phyloP scores from a whole-genome alignment of 2,113 vertebrate species.

The Ursus arctos region DNA sequence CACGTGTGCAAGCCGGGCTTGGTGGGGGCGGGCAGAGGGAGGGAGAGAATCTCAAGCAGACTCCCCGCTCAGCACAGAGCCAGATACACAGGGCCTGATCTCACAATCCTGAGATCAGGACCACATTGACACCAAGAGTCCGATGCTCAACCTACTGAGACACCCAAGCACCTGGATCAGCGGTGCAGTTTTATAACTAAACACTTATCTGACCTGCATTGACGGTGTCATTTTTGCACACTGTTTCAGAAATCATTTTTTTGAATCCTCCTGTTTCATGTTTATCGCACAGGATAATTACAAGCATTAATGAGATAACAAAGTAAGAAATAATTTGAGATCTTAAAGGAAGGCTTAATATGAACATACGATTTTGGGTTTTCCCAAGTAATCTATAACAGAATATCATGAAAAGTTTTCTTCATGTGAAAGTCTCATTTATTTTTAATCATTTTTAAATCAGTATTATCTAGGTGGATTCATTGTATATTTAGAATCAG shows the following conservation, averaged over 20 bases:
- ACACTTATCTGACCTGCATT: not conserved
- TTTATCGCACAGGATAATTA: not conserved
- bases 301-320: slow-evolving; percentile 9
- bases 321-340: not conserved
- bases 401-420: not conserved
- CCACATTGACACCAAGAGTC: not conserved
- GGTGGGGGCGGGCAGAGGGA: not conserved
- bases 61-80: not conserved
- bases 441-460: slow-evolving; percentile 27
- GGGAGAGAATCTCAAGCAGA: not conserved
- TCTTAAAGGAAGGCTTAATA: not conserved
- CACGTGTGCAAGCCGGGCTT: not conserved
- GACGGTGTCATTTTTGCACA: not conserved
- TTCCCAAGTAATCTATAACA: not conserved
- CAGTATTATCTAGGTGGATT: not conserved
- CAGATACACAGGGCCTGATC: not conserved
- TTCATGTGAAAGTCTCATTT: not conserved
- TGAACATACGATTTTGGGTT: not conserved
- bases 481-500: not conserved
- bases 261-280: not conserved
- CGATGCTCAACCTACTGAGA: not conserved
- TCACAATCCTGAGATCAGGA: not conserved
- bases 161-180: not conserved
- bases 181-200: not conserved
- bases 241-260: not conserved